Evolutionary conservation across 2,797 vertebrate genomes (phyloP), one percentile per base, ranked within the genome.

Genomic region (Xerus rutilus): DNA sequence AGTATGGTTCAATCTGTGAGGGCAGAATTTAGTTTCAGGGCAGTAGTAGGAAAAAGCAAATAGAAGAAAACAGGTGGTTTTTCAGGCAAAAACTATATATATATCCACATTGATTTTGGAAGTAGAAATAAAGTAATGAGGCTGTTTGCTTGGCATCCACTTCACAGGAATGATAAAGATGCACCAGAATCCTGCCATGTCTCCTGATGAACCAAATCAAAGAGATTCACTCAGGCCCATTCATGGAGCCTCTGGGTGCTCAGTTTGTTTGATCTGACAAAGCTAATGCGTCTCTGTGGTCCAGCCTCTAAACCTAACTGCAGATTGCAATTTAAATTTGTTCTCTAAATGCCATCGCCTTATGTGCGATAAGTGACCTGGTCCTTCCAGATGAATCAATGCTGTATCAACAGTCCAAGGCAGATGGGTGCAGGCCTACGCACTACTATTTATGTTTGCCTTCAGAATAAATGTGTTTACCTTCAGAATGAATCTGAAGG

Each of bases 101-200:
- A 92, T 54, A 91, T 76, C 17, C n/a, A 69, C 12, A 32, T 15
- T 86, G 43, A 93, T 70, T 95, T 91, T 91, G 74, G 65, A 94
- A 73, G 17, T n/a, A 96, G 70, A 84, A 91, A 86, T 67, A 30
- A 35, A 89, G 70, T 72, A 82, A 70, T 90, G 79, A 83, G 59
- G 54, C 43, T 86, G 69, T 28, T 91, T 86, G 43, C 64, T 47
- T 74, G 92, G 59, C 62, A 89, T 64, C 39, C 28, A 2, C 35
- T 77, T 93, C 35, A 72, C 6, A 67, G 47, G n/a, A 59, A 54
- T 92, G 62, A 73, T 32, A 70, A 78, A 82, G 25, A 52, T 65
- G 28, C 23, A 25, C 76, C 43, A 85, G 35, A 28, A 45, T 28
- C 32, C 7, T 43, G 45, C 21, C 14, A 4, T 65, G 30, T 7